Percentiles rank a stretch among this genome's conserved stretches.
phyloP scores from a whole-genome alignment of 2,797 vertebrate genomes.

The Picus viridis region DNA sequence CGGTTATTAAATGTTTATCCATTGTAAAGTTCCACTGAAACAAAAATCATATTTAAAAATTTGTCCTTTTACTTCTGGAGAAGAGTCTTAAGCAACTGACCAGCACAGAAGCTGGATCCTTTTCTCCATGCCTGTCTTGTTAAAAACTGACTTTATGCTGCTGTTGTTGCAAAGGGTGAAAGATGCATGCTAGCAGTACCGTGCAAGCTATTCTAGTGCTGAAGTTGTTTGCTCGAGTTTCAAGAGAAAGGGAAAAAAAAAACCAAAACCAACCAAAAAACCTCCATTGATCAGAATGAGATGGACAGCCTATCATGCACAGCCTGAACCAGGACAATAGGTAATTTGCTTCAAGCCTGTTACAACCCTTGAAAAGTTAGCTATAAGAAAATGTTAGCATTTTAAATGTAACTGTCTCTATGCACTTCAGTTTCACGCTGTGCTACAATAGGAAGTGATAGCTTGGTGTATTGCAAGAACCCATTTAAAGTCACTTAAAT shows the following conservation, averaged over 20 bases:
- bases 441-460: background rate
- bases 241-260: background rate
- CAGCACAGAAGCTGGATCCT: background rate
- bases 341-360: background rate
- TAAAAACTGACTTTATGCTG: background rate
- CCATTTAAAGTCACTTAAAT: background rate
- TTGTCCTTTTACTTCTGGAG: background rate
- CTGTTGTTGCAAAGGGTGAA: background rate
- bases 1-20: constrained; percentile 30
- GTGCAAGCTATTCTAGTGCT: background rate
- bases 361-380: background rate
- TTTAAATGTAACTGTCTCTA: background rate
- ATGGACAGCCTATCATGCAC: background rate
- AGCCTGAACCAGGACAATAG: background rate
- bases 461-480: background rate
- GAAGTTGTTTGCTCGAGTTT: background rate
- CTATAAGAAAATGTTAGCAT: background rate
- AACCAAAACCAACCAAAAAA: no score
- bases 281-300: background rate
- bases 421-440: background rate
- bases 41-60: constrained; percentile 19
- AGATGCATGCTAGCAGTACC: background rate
- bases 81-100: background rate
- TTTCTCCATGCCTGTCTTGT: background rate
- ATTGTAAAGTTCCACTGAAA: constrained; percentile 12